phyloP scores from a whole-genome alignment of 2,797 vertebrate species.

The Tiaroga cobitis region DNA sequence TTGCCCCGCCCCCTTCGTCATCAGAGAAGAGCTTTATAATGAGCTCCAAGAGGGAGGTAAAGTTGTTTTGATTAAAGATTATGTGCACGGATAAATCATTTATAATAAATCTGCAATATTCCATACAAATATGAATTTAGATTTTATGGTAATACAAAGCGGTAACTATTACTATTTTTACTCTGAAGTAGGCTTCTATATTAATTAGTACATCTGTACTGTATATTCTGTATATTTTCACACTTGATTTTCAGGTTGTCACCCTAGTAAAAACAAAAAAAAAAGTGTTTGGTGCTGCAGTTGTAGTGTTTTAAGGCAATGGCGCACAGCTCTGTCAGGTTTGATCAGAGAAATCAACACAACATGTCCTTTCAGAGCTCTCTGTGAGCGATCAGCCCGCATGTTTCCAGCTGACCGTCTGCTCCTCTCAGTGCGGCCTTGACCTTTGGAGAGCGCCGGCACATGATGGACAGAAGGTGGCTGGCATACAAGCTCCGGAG shows the following conservation, averaged over 20 bases:
- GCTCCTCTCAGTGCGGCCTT: background rate
- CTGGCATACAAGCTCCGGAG: constrained; percentile 67
- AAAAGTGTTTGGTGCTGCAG: background rate
- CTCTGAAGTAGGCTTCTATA: background rate
- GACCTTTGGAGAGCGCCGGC: constrained; percentile 25
- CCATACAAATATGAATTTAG: background rate
- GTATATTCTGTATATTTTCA: background rate
- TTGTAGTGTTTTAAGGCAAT: background rate
- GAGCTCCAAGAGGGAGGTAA: background rate
- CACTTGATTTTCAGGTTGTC: background rate
- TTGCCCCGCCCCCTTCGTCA: background rate
- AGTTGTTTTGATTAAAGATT: background rate
- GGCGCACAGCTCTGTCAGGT: background rate
- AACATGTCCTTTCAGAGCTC: constrained; percentile 24
- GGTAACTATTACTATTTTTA: too few relatives aligned
- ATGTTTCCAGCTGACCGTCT: background rate
- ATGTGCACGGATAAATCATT: background rate
- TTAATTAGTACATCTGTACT: background rate
- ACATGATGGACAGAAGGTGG: constrained; percentile 44
- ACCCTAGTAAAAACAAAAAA: background rate
- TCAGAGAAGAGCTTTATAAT: background rate
- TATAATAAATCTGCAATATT: background rate
- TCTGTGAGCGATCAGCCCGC: background rate
- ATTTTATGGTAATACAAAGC: background rate
- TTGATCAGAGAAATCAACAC: background rate